Conservation (phyloP, 1,140 invertebrate species). For the Metopolophium dirhodum region DNA sequence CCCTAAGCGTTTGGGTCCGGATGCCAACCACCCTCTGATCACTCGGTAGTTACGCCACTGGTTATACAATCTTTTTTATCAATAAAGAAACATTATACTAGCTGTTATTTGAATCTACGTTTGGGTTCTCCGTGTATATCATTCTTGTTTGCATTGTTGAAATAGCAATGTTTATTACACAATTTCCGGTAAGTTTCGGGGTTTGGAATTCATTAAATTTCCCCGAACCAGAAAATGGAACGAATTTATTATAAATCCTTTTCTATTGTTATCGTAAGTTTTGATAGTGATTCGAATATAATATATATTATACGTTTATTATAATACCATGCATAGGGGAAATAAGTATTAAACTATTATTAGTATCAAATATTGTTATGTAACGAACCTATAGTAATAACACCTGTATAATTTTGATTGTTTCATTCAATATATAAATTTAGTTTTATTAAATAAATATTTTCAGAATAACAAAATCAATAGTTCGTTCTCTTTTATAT, state of each 20-base stretch:
- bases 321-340: neutral
- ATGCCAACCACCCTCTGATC: neutral
- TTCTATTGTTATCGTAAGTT: neutral
- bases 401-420: neutral
- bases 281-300: neutral
- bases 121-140: neutral
- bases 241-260: conserved; percentile 1
- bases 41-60: neutral
- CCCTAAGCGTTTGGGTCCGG: neutral
- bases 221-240: neutral
- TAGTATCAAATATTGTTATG: neutral
- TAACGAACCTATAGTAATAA: neutral
- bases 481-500: neutral
- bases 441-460: neutral
- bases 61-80: neutral
- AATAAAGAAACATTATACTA: conserved; percentile 24
- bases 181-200: neutral
- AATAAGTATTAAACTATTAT: conserved; percentile 3
- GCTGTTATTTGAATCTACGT: conserved; percentile 1
- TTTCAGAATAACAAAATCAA: neutral
- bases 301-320: neutral
- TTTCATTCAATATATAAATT: neutral
- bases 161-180: neutral
- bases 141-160: neutral
- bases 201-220: neutral